Evolutionary conservation across 2,113 vertebrate species (phyloP).

Genomic region (Charina bottae): DNA sequence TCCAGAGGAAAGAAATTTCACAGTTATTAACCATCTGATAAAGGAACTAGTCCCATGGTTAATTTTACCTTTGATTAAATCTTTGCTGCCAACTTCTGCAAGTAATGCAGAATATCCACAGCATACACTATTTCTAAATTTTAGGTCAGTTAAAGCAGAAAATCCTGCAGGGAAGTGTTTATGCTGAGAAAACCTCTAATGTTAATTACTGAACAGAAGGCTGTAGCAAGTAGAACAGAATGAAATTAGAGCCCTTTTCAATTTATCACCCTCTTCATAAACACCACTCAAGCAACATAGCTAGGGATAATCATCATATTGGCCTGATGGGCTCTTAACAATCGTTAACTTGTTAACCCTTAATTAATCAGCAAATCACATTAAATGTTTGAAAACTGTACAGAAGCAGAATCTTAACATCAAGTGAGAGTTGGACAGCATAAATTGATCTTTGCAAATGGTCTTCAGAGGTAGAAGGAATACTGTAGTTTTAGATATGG

Average conservation of each 20-base stretch:
- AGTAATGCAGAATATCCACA: not conserved
- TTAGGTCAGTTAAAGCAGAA: not conserved
- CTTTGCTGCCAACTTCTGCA: not conserved
- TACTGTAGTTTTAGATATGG: not conserved
- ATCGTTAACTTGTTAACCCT: not conserved
- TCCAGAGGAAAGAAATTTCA: not conserved
- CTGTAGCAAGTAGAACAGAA: slow-evolving; percentile 15
- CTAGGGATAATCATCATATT: slow-evolving; percentile 12
- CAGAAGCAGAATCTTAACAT: slow-evolving; percentile 6
- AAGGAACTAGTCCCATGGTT: not conserved
- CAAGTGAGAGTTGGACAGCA: not conserved
- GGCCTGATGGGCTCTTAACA: slow-evolving; percentile 16
- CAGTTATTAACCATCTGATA: not conserved
- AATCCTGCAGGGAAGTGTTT: slow-evolving; percentile 8
- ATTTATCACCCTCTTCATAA: slow-evolving; percentile 20
- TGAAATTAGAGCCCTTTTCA: slow-evolving; percentile 23
- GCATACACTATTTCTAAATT: not conserved
- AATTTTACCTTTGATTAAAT: not conserved
- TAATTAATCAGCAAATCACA: slow-evolving; percentile 27
- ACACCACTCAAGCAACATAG: not conserved
- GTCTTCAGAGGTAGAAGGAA: not conserved
- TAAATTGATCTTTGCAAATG: slow-evolving; percentile 15
- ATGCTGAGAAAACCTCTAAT: not conserved
- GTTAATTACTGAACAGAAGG: slow-evolving; percentile 13
- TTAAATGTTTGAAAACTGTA: slow-evolving; percentile 24